These are phyloP conservation scores for Molorchus minor DNA, from an alignment of 2,888 invertebrate genomes.

Conservation along the genomic window DNA sequence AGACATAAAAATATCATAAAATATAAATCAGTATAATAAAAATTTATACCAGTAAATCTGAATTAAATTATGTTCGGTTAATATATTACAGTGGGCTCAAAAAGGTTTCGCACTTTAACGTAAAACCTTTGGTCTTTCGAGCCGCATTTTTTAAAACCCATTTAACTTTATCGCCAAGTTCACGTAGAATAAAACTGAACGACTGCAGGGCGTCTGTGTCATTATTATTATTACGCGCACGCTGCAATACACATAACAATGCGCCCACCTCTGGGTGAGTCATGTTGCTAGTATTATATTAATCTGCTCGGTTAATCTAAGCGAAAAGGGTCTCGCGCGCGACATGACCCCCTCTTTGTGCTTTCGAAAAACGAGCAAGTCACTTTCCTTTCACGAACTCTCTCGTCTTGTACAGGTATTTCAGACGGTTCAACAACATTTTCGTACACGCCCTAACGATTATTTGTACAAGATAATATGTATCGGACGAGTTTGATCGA, in stretches of 20 bases:
- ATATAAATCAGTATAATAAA: too few relatives aligned
- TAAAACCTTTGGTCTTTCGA: too few relatives aligned
- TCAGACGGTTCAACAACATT: conserved; percentile 32
- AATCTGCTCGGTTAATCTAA: conserved; percentile 3
- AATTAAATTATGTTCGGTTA: too few relatives aligned
- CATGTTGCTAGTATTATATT: not conserved
- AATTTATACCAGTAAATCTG: too few relatives aligned
- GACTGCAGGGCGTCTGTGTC: not conserved
- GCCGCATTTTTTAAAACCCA: too few relatives aligned
- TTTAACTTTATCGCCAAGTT: too few relatives aligned
- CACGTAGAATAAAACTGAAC: too few relatives aligned
- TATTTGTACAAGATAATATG: conserved; percentile 8
- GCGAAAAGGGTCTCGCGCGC: conserved; percentile 14
- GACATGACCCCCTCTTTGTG: conserved; percentile 18
- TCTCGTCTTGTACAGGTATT: conserved; percentile 22
- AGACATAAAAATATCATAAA: too few relatives aligned
- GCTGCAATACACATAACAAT: not conserved
- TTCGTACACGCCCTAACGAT: conserved; percentile 23
- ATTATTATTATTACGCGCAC: not conserved
- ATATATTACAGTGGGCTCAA: too few relatives aligned
- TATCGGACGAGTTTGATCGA: conserved; percentile 20
- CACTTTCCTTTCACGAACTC: conserved; percentile 21
- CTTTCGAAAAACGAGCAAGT: conserved; percentile 17
- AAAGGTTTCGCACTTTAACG: too few relatives aligned
- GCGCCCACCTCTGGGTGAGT: not conserved